Percentiles rank a stretch among this genome's conserved stretches.
phyloP scores from a whole-genome alignment of 2,888 invertebrate genomes.

The Bhutanitis thaidina region DNA sequence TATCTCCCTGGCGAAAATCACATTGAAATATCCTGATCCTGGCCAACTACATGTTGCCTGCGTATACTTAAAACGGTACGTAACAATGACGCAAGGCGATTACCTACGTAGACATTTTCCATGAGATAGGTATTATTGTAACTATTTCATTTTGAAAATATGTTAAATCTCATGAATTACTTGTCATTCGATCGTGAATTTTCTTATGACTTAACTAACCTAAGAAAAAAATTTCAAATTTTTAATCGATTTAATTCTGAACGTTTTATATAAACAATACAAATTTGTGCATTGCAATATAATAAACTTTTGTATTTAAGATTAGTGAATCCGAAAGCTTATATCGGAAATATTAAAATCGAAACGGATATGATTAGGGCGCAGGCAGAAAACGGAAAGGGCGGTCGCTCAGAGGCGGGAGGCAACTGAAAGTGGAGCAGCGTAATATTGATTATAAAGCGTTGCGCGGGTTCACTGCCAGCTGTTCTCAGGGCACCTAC shows the following conservation, averaged over 20 bases:
- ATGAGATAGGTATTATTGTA: background rate
- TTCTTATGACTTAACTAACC: too few species aligned
- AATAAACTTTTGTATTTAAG: too few species aligned
- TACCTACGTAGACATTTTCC: constrained; percentile 10
- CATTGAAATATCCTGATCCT: constrained; percentile 49
- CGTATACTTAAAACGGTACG: constrained; percentile 4
- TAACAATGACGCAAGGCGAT: constrained; percentile 6
- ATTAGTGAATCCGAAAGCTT: too few species aligned
- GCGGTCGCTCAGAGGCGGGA: constrained; percentile 32
- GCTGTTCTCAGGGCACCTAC: constrained; percentile 17
- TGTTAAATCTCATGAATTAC: too few species aligned
- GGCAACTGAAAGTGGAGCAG: constrained; percentile 45
- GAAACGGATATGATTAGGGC: constrained; percentile 20
- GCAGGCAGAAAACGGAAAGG: constrained; percentile 28
- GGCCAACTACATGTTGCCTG: constrained; percentile 15
- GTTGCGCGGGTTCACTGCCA: constrained; percentile 28
- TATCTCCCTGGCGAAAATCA: constrained; percentile 54
- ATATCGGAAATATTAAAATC: constrained; percentile 13
- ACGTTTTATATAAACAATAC: too few species aligned
- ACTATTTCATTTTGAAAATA: too few species aligned
- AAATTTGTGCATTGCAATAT: too few species aligned
- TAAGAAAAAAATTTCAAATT: too few species aligned
- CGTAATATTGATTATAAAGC: constrained; percentile 42
- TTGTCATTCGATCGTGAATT: too few species aligned
- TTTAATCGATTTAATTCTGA: too few species aligned